phyloP scores from a whole-genome alignment of 2,797 vertebrate genomes.

The Sebastes steindachneri region DNA sequence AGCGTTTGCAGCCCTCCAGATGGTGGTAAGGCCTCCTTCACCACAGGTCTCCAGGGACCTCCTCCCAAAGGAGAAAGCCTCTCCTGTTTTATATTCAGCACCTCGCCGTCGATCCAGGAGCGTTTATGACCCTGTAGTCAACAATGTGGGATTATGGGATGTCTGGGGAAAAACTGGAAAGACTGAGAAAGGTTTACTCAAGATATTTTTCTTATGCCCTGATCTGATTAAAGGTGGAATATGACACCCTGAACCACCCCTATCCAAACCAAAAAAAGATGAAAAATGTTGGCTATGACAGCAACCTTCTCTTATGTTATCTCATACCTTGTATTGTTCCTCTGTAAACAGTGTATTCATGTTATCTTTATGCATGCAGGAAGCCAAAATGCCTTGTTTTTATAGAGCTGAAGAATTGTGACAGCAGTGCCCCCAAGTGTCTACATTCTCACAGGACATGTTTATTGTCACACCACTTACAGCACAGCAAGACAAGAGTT shows the following conservation, averaged over 20 bases:
- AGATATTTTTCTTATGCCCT: neutral
- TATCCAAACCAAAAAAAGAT: too few relatives aligned
- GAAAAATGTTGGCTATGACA: neutral
- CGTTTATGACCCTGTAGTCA: slow-evolving; percentile 38
- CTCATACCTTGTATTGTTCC: neutral
- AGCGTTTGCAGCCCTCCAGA: slow-evolving; percentile 52
- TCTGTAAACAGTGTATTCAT: slow-evolving; percentile 10
- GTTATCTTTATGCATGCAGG: neutral
- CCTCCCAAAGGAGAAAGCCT: slow-evolving; percentile 49
- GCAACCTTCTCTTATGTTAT: neutral
- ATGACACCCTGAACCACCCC: neutral
- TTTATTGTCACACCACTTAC: slow-evolving; percentile 40
- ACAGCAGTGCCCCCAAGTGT: slow-evolving; percentile 57
- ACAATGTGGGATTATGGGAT: slow-evolving; percentile 54
- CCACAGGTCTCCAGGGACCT: slow-evolving; percentile 49
- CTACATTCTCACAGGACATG: neutral
- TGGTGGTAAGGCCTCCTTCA: slow-evolving; percentile 55
- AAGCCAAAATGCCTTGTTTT: slow-evolving; percentile 46
- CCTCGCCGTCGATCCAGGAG: slow-evolving; percentile 1
- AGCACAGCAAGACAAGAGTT: neutral
- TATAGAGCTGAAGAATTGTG: neutral
- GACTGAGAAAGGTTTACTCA: neutral
- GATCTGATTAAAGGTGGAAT: neutral
- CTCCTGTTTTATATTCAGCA: slow-evolving; percentile 60
- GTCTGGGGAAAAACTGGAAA: neutral